Evolutionary conservation across 2,888 invertebrate species (phyloP), one percentile per base, ranked within the genome.

Genomic region (Nemurella pictetii): DNA sequence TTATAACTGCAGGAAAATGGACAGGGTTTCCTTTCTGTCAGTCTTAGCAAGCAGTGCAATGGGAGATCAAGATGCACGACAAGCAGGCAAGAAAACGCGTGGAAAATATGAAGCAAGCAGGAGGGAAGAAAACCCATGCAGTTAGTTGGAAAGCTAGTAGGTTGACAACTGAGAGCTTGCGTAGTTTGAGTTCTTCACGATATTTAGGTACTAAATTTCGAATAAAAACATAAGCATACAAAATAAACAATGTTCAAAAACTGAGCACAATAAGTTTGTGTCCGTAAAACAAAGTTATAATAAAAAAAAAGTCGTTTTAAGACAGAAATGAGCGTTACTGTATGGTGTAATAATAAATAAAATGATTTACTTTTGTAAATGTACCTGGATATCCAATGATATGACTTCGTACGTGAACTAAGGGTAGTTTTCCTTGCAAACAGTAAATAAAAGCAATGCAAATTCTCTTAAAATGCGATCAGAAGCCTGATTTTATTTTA

Each of bases 401-500:
- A 55, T 55, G 55, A 20, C n/a, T n/a, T n/a, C n/a, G n/a, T n/a
- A n/a, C n/a, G n/a, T n/a, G n/a, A n/a, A n/a, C n/a, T n/a, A n/a
- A n/a, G n/a, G n/a, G n/a, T n/a, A n/a, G n/a, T n/a, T n/a, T n/a
- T n/a, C n/a, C n/a, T n/a, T n/a, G n/a, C 12, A 55, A 55, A 55
- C 55, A 12, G 32, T 20, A 55, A 12, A 20, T 55, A 55, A 55
- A 55, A 55, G 20, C 15, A 55, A 55, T 78, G 32, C 78, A 78
- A 78, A 78, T 26, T 78, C 26, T 32, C 32, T 32, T 29, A 78
- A 30, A 30, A 30, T 78, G 78, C 78, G 32, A 78, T 30, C 78
- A 78, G 30, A 77, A 78, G 20, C 20, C 32, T 29, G 78, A 78
- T 30, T 78, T 30, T 30, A 78, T 78, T 30, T 78, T 78, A 78